Conservation (phyloP, 2,113 vertebrate genomes). For the Tor tambroides region DNA sequence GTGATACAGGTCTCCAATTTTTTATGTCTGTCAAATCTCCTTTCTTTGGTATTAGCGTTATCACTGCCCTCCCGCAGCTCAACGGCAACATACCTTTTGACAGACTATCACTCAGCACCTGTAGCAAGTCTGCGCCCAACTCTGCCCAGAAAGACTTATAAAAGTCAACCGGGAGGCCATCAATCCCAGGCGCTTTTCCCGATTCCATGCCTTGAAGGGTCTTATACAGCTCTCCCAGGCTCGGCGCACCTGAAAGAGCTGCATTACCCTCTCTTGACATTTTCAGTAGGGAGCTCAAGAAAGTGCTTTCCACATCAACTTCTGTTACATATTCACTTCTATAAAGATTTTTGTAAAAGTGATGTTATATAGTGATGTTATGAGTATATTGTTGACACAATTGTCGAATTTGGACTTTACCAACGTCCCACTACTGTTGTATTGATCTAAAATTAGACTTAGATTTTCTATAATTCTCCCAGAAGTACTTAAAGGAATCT, state of each 20-base stretch:
- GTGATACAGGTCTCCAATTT: neutral
- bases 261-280: neutral
- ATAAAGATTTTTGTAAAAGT: neutral
- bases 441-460: no score
- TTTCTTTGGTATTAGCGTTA: neutral
- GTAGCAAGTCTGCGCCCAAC: neutral
- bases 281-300: neutral
- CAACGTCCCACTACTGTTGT: no score
- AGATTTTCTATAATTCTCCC: no score
- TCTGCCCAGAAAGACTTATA: neutral
- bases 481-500: no score
- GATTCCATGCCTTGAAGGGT: neutral
- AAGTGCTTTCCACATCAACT: neutral
- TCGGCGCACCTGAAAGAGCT: neutral
- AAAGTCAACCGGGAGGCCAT: neutral
- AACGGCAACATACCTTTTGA: neutral
- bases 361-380: no score
- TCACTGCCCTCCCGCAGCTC: neutral
- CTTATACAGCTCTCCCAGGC: neutral
- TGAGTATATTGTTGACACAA: no score
- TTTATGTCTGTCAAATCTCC: neutral
- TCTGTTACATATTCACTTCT: neutral
- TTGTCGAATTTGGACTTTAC: no score
- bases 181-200: neutral
- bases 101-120: neutral